phyloP scores from a whole-genome alignment of 1,140 invertebrate genomes.

The Physella acuta region DNA sequence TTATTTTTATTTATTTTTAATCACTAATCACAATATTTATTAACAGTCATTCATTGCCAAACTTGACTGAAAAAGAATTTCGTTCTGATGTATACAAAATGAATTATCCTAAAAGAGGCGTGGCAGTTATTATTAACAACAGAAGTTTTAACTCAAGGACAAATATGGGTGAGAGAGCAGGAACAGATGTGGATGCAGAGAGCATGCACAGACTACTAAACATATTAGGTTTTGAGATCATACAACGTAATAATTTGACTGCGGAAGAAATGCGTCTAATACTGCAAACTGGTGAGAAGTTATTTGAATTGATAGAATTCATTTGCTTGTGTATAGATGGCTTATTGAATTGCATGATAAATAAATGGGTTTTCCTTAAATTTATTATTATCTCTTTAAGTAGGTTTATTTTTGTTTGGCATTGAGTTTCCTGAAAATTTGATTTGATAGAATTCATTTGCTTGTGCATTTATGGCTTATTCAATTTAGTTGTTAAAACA shows the following conservation, averaged over 20 bases:
- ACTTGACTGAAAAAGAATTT: too few relatives aligned
- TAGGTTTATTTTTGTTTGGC: neutral
- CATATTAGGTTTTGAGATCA: conserved; percentile 73
- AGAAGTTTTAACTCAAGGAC: conserved; percentile 63
- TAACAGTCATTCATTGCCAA: too few relatives aligned
- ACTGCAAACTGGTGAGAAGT: conserved; percentile 35
- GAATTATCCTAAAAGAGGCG: too few relatives aligned
- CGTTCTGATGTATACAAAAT: too few relatives aligned
- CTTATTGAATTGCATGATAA: too few relatives aligned
- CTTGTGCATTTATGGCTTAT: neutral
- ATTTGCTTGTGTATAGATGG: neutral
- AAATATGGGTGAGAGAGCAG: conserved; percentile 68
- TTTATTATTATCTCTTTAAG: neutral
- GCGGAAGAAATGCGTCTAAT: conserved; percentile 64
- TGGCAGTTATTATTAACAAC: conserved; percentile 91
- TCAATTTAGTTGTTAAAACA: neutral
- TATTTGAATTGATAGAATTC: neutral
- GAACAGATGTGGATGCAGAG: conserved; percentile 71
- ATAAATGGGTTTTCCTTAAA: neutral
- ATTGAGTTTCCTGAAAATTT: neutral
- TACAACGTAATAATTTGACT: conserved; percentile 68
- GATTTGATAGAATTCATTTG: neutral
- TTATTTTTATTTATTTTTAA: too few relatives aligned
- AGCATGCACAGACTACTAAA: conserved; percentile 61
- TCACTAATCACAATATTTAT: too few relatives aligned